Evolutionary conservation across 2,888 invertebrate species (phyloP), one percentile per base, ranked within the genome.

Genomic region (Yponomeuta cagnagella): DNA sequence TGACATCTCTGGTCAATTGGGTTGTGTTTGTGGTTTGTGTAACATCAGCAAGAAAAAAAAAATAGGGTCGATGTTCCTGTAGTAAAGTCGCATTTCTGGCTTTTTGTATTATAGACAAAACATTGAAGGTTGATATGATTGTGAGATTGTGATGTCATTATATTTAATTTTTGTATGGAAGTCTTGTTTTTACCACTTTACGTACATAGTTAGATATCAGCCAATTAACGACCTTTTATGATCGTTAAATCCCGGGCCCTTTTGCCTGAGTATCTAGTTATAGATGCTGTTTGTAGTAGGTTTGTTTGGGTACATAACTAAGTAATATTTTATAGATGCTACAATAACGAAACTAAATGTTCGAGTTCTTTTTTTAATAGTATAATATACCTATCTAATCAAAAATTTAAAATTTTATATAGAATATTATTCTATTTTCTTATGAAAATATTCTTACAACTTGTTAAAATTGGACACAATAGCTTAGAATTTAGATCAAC

Each of bases 1-100:
- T 43, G 43, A 8, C 43, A 43, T 43, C 43, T 43, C 43, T 43
- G 43, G 43, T 43, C 43, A 43, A 43, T 8, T 43, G 43, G 43
- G 43, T 43, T 43, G 43, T 43, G 43, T 8, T 43, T 43, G 9
- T 43, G 8, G 43, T 43, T 43, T 43, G 64, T 31, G 30, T 64
- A 30, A 31, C 43, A 58, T 15, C 52, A 58, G 52, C 52, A 15
- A 58, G 15, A 63, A 30, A 30, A 64, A 64, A 23, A 12, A 31
- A 65, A 65, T 12, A 66, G 58, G 64, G 68, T 72, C 63, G 70
- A 72, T 73, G 74, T 74, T 74, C 73, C 74, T 58, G 15, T 58
- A 58, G 52, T 58, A 58, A 15, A 15, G 12, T 74, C 70, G 67
- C 69, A 68, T 73, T 72, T 68, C 69, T 72, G 72, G 70, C 70